A percentile compares a stretch with the other conserved stretches of the same genome.
Evolutionary conservation across 2,113 vertebrate species (phyloP).

Genomic region (Lagopus leucura): DNA sequence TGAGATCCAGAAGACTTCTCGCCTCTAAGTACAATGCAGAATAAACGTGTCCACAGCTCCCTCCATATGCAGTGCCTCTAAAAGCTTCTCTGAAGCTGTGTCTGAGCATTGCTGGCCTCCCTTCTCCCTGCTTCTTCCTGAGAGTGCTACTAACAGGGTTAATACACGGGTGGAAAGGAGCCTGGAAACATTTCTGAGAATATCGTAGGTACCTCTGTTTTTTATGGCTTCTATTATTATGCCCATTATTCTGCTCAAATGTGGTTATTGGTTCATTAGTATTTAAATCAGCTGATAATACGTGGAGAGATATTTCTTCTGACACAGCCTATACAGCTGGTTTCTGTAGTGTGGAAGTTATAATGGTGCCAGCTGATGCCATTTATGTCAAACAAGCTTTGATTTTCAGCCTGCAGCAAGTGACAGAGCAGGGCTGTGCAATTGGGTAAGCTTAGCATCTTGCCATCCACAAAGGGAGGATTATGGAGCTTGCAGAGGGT

Average conservation of each 20-base stretch:
- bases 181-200: background rate
- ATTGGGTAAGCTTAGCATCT: background rate
- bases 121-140: background rate
- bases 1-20: background rate
- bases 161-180: background rate
- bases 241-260: slow-evolving; percentile 35
- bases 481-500: background rate
- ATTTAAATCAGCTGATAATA: slow-evolving; percentile 66
- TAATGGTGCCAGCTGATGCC: background rate
- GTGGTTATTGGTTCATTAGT: slow-evolving; percentile 54
- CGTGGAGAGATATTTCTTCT: background rate
- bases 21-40: rapidly evolving
- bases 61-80: background rate
- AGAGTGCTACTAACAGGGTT: background rate
- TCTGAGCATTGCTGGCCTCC: rapidly evolving
- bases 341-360: background rate
- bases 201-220: background rate
- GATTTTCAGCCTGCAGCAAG: slow-evolving; percentile 39
- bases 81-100: background rate
- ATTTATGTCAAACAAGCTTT: slow-evolving; percentile 10
- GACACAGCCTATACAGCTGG: slow-evolving; percentile 5
- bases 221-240: slow-evolving; percentile 29
- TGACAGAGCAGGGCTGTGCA: background rate
- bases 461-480: slow-evolving; percentile 7
- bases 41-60: background rate